Percentiles rank a stretch among this genome's conserved stretches.
phyloP scores from a whole-genome alignment of 2,888 invertebrate species.

The Incurvaria masculella region DNA sequence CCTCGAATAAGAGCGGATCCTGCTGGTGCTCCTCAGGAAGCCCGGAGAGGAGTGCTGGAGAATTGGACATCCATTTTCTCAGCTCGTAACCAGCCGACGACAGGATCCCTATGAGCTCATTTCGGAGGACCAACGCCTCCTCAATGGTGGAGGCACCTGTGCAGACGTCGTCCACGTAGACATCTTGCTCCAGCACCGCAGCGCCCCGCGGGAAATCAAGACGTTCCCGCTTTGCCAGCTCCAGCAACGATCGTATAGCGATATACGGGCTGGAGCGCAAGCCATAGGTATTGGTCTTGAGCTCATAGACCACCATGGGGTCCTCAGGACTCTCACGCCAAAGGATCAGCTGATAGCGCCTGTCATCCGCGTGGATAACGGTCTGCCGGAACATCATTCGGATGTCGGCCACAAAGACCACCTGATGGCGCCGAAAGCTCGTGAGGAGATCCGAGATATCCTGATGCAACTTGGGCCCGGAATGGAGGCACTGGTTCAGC shows the following conservation, averaged over 20 bases:
- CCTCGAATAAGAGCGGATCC: neutral
- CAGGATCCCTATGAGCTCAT: neutral
- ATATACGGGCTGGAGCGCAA: neutral
- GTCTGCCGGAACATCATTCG: constrained; percentile 8
- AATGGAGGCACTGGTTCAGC: neutral
- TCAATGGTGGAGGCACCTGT: neutral
- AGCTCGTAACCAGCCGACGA: constrained; percentile 3
- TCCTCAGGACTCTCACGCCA: constrained; percentile 3
- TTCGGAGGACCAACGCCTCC: neutral
- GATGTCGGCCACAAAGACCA: constrained; percentile 6
- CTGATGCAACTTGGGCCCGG: neutral
- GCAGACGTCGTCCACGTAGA: neutral
- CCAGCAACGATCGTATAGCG: no score
- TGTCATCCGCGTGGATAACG: constrained; percentile 3
- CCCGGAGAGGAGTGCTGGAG: neutral
- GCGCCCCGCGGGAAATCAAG: no score
- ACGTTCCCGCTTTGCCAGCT: no score
- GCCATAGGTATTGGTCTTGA: constrained; percentile 2
- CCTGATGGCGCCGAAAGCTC: neutral
- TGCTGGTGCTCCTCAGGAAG: neutral
- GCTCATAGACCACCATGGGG: constrained; percentile 3
- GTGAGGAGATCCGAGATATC: neutral
- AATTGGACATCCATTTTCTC: constrained; percentile 4
- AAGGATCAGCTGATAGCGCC: constrained; percentile 4
- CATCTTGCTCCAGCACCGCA: neutral